Percentiles rank a stretch among this genome's conserved stretches.
Conservation (phyloP, 1,140 invertebrate species). For the Neodiprion fabricii region DNA sequence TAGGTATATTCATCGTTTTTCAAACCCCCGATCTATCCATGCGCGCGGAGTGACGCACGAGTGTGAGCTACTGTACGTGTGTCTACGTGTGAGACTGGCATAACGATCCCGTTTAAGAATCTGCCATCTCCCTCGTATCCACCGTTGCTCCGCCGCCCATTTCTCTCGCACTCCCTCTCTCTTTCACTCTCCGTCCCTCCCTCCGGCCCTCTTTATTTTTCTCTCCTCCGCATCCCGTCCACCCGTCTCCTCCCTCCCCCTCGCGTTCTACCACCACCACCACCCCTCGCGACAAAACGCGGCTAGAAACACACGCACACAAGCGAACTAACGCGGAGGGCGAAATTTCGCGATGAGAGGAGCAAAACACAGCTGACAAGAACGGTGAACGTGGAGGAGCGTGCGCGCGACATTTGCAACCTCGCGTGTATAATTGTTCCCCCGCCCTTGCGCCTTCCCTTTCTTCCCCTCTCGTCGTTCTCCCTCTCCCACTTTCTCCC, state of each 20-base stretch:
- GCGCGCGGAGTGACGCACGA: no score
- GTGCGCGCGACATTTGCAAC: conserved; percentile 11
- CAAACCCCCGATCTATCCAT: no score
- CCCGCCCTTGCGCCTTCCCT: conserved; percentile 6
- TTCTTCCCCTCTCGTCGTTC: background rate
- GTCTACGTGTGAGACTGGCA: conserved; percentile 35
- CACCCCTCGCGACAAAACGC: no score
- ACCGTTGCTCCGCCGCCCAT: background rate
- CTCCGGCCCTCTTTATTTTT: no score
- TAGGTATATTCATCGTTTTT: no score
- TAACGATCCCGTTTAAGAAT: conserved; percentile 61
- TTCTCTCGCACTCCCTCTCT: background rate
- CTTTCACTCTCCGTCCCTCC: no score
- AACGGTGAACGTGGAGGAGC: background rate
- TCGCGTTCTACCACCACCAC: background rate
- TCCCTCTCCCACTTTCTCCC: conserved; percentile 16
- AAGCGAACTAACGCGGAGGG: no score
- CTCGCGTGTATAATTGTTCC: conserved; percentile 15
- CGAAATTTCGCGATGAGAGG: no score
- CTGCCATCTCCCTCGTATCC: conserved; percentile 26
- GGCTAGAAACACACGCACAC: no score
- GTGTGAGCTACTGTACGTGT: no score
- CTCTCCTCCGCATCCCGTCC: no score
- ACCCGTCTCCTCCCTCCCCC: background rate
- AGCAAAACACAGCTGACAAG: background rate